These are phyloP conservation scores for Caranx melampygus DNA, from an alignment of 2,113 vertebrate species.

Conservation along the genomic window DNA sequence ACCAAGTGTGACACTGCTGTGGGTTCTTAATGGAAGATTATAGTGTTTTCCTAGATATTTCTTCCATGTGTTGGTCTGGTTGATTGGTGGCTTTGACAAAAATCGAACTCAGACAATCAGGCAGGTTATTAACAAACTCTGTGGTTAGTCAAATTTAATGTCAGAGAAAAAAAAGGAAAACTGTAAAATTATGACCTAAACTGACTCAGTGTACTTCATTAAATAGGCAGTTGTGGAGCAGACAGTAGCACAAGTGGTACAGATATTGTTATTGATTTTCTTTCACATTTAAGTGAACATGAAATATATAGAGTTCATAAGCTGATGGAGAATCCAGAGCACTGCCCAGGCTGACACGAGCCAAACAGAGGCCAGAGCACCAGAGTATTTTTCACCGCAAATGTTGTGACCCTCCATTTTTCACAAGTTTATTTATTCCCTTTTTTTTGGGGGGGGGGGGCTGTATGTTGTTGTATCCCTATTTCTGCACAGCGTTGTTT, in stretches of 20 bases:
- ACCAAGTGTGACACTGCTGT: not conserved
- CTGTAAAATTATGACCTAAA: not conserved
- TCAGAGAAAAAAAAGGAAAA: no score
- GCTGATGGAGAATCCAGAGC: not conserved
- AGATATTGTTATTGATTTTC: conserved; percentile 8
- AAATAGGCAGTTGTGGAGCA: not conserved
- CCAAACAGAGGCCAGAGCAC: no score
- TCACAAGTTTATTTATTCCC: not conserved
- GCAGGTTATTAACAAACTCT: not conserved
- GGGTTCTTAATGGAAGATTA: not conserved
- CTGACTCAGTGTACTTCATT: not conserved
- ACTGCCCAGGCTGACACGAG: not conserved
- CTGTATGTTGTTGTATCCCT: not conserved
- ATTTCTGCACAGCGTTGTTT: no score
- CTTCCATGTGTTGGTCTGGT: not conserved
- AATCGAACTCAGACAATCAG: not conserved
- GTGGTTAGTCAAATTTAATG: not conserved
- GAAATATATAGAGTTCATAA: not conserved
- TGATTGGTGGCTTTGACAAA: not conserved
- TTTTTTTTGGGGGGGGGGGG: not conserved
- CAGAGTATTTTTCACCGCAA: not conserved
- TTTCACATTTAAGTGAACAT: no score
- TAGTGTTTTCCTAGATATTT: no score
- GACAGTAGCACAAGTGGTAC: not conserved
- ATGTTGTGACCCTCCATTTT: not conserved